A percentile compares a stretch with the other conserved stretches of the same genome.
Evolutionary conservation across 2,113 vertebrate genomes (phyloP).

Genomic region (Montifringilla adamsi): DNA sequence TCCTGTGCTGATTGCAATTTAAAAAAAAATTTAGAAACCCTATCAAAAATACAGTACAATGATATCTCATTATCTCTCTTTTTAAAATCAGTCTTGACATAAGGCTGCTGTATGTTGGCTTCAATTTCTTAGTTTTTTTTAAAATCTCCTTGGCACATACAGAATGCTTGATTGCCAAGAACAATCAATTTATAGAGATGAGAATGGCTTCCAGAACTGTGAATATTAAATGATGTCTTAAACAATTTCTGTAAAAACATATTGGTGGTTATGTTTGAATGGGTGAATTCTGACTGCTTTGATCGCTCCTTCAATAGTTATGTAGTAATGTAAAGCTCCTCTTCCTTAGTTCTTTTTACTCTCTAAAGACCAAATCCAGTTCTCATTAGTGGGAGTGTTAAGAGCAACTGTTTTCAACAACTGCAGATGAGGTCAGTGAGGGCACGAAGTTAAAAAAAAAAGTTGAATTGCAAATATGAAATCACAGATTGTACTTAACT

Average conservation of each 20-base stretch:
- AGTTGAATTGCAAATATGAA: background rate
- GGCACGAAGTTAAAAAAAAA: background rate
- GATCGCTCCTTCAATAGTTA: background rate
- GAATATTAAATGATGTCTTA: constrained; percentile 49
- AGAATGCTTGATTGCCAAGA: constrained; percentile 49
- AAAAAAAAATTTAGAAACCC: background rate
- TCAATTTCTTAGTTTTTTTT: background rate
- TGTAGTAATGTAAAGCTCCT: constrained; percentile 20
- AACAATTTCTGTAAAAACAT: constrained; percentile 46
- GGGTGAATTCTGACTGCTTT: background rate
- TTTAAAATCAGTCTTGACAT: constrained; percentile 47
- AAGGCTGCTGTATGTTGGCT: constrained; percentile 29
- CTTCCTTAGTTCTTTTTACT: background rate
- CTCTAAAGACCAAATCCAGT: background rate
- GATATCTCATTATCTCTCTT: background rate
- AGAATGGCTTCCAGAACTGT: constrained; percentile 1
- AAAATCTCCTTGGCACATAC: constrained; percentile 7
- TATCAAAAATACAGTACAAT: background rate
- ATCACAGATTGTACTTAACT: background rate
- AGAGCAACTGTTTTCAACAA: background rate
- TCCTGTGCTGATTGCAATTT: background rate
- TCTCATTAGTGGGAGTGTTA: background rate
- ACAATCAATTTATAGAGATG: constrained; percentile 43
- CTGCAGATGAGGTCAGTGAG: background rate
- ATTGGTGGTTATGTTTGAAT: constrained; percentile 29